Evolutionary conservation across 2,888 invertebrate species (phyloP).

Genomic region (Apotomis capreana): DNA sequence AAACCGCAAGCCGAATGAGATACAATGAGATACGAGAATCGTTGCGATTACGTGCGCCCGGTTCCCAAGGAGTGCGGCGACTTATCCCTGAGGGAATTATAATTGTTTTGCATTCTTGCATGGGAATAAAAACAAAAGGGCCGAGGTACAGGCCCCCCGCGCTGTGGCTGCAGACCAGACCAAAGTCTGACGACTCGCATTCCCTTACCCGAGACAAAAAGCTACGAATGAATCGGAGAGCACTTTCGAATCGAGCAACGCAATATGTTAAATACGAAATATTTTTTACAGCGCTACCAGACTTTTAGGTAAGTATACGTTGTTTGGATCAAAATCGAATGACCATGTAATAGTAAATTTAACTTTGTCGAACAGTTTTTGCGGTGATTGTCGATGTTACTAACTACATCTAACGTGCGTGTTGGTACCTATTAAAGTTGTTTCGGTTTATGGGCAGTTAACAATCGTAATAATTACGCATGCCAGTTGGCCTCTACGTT

Average conservation of each 20-base stretch:
- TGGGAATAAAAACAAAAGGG: conserved; percentile 81
- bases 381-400: not conserved
- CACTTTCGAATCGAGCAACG: conserved; percentile 46
- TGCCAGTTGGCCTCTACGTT: conserved; percentile 6
- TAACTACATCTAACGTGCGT: not conserved
- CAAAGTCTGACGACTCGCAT: conserved; percentile 81
- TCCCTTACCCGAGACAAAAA: conserved; percentile 74
- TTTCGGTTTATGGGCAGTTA: conserved; percentile 1
- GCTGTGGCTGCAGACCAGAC: conserved; percentile 72
- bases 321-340: conserved; percentile 6
- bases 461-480: conserved; percentile 14
- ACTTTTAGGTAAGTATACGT: conserved; percentile 9
- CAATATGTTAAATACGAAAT: conserved; percentile 26
- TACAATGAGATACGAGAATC: conserved; percentile 66
- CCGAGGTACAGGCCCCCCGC: conserved; percentile 74
- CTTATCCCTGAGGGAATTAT: conserved; percentile 80
- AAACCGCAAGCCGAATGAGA: conserved; percentile 73
- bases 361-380: conserved; percentile 4
- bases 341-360: conserved; percentile 11
- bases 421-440: not conserved
- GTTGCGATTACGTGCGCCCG: conserved; percentile 70
- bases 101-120: conserved; percentile 84
- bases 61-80: conserved; percentile 71
- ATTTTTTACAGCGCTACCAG: conserved; percentile 10
- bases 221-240: conserved; percentile 73